Evolutionary conservation across 2,888 invertebrate species (phyloP).

Genomic region (Teleiodes luculella): DNA sequence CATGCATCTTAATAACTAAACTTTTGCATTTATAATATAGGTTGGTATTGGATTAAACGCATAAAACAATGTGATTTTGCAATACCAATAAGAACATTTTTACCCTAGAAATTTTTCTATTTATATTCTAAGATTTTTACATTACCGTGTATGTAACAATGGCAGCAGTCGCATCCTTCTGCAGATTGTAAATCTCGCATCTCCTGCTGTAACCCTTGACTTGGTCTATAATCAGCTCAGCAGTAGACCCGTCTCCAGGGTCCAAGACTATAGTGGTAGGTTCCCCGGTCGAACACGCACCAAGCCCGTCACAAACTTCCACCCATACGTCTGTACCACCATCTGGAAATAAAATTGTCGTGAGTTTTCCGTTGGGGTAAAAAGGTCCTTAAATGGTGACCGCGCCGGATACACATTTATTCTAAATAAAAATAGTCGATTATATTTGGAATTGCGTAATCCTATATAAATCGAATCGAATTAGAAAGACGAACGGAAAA

Average conservation of each 20-base stretch:
- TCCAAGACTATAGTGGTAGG: conserved; percentile 25
- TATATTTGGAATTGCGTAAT: too few relatives aligned
- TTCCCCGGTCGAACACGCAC: conserved; percentile 40
- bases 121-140: background rate
- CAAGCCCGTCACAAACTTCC: conserved; percentile 47
- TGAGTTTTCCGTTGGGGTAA: too few relatives aligned
- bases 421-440: too few relatives aligned
- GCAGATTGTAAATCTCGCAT: conserved; percentile 42
- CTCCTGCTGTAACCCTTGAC: conserved; percentile 34
- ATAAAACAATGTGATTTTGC: background rate
- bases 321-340: conserved; percentile 43
- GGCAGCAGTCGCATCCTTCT: conserved; percentile 31
- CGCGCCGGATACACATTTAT: too few relatives aligned
- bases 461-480: too few relatives aligned
- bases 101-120: too few relatives aligned
- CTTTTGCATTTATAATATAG: too few relatives aligned
- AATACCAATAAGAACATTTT: too few relatives aligned
- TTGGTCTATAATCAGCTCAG: conserved; percentile 32
- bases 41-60: too few relatives aligned
- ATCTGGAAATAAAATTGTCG: conserved; percentile 29
- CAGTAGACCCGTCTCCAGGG: conserved; percentile 34
- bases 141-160: conserved; percentile 42
- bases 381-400: too few relatives aligned
- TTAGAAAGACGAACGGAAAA: too few relatives aligned
- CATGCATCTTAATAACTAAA: too few relatives aligned